Conservation (phyloP, 2,113 vertebrate genomes). For the Cavia aperea region DNA sequence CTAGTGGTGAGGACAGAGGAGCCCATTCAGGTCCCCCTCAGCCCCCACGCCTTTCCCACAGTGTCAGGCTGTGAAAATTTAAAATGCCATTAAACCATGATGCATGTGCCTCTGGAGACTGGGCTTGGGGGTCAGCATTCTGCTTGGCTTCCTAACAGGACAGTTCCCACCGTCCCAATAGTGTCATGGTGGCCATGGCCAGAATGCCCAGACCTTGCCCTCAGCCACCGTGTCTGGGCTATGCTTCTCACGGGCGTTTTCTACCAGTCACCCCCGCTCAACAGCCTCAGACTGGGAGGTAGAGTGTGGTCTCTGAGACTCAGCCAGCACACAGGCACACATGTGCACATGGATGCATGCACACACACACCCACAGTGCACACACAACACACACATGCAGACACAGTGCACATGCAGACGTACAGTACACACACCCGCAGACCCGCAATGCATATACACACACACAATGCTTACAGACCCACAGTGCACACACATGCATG, state of each 20-base stretch:
- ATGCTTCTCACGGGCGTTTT: not conserved
- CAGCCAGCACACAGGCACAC: not conserved
- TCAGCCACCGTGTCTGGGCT: rapidly evolving
- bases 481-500: not conserved
- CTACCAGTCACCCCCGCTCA: not conserved
- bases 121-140: not conserved
- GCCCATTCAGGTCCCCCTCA: not conserved
- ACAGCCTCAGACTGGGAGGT: not conserved
- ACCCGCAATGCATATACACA: no score
- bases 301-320: rapidly evolving
- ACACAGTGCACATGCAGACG: not conserved
- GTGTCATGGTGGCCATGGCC: rapidly evolving
- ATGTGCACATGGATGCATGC: no score
- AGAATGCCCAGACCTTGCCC: not conserved
- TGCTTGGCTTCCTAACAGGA: no score
- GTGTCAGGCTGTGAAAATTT: rapidly evolving
- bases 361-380: no score
- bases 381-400: no score
- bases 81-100: no score
- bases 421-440: no score
- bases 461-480: no score
- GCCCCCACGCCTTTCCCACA: rapidly evolving
- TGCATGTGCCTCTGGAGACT: not conserved
- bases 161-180: rapidly evolving
- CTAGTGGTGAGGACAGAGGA: not conserved